A percentile compares a stretch with the other conserved stretches of the same genome.
phyloP scores from a whole-genome alignment of 2,113 vertebrate species.

The Petromus typicus region DNA sequence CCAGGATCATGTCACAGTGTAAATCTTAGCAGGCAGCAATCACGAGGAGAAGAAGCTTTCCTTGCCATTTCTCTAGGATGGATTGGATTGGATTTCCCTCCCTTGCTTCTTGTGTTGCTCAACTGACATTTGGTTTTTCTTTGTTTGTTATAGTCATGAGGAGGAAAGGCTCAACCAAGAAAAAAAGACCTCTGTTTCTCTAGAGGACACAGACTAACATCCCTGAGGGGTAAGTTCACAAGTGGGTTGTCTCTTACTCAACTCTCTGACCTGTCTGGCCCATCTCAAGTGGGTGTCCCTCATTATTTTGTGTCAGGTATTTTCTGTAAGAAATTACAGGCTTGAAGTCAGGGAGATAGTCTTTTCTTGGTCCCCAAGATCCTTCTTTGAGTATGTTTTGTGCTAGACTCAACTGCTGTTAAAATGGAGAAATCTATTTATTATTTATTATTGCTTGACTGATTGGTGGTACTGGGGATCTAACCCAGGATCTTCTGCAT shows the following conservation, averaged over 20 bases:
- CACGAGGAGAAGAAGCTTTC: background rate
- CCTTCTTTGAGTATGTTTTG: background rate
- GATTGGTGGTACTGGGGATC: background rate
- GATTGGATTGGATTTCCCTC: background rate
- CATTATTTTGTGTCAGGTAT: background rate
- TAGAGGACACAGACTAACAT: slow-evolving; percentile 78
- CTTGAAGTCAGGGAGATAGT: background rate
- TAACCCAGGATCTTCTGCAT: background rate
- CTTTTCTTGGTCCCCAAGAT: background rate
- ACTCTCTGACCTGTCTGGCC: background rate
- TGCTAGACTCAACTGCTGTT: background rate
- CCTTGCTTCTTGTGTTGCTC: background rate
- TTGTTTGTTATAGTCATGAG: slow-evolving; percentile 79
- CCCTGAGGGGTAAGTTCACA: slow-evolving; percentile 37
- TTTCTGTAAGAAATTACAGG: background rate
- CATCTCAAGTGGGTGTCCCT: background rate
- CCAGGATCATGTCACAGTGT: background rate
- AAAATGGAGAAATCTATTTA: slow-evolving; percentile 35
- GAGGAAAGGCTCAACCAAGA: slow-evolving; percentile 85
- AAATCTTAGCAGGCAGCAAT: background rate
- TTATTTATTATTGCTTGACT: background rate
- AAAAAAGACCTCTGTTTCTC: slow-evolving; percentile 65
- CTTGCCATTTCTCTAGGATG: background rate
- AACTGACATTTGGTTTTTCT: slow-evolving; percentile 1
- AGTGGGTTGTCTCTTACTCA: slow-evolving; percentile 37